Evolutionary conservation across 2,797 vertebrate species (phyloP).

Genomic region (Lepidocolaptes lacrymiger): DNA sequence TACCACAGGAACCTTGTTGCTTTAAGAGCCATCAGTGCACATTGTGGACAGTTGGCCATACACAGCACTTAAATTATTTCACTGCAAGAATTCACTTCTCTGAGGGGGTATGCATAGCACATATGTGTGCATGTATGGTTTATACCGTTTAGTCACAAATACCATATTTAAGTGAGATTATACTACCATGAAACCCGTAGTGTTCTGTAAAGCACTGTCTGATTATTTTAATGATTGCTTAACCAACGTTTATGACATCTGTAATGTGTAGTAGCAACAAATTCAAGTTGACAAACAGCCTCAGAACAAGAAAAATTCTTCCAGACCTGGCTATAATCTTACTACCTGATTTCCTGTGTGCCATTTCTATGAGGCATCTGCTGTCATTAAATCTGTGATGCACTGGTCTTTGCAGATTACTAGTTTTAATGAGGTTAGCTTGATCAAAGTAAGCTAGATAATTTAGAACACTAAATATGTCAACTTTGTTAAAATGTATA

Average conservation of each 20-base stretch:
- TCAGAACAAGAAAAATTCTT: background rate
- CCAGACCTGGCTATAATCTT: background rate
- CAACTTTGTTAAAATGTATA: background rate
- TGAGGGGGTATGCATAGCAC: background rate
- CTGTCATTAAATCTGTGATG: background rate
- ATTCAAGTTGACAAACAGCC: background rate
- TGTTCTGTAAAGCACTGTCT: background rate
- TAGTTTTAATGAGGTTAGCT: constrained; percentile 5
- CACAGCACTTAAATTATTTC: background rate
- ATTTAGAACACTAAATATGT: constrained; percentile 6
- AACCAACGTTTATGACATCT: background rate
- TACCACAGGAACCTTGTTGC: background rate
- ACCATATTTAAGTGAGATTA: background rate
- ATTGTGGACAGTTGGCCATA: background rate
- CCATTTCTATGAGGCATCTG: background rate
- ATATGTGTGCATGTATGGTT: background rate
- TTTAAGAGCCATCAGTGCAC: background rate
- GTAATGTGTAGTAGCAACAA: background rate
- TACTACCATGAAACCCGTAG: background rate
- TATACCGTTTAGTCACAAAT: background rate
- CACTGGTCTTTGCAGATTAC: background rate
- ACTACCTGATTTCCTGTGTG: background rate
- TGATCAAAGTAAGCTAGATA: constrained; percentile 21
- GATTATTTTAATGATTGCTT: background rate
- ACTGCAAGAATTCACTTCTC: background rate